Evolutionary conservation across 2,888 invertebrate genomes (phyloP), one percentile per base, ranked within the genome.

Genomic region (Pandemis cinnamomeana): DNA sequence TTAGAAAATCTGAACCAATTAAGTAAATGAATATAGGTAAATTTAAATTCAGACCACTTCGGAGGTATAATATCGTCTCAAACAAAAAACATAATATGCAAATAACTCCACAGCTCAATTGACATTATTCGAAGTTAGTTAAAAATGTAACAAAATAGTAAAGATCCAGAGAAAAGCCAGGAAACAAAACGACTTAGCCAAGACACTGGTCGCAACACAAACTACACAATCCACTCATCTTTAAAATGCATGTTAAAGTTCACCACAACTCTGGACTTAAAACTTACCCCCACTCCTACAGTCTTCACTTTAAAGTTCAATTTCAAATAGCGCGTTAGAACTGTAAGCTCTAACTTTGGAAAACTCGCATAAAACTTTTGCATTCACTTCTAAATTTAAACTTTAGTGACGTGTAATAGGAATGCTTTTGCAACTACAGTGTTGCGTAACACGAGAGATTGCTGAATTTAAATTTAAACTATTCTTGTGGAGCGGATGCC

Each of bases 211-310:
- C 51, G n/a, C 51, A 53, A 7, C 48, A 48, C 48, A 13, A 44
- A 64, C 60, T 60, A 72, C 68, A 73, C 58, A 68, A 63, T 58
- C 55, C 72, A 64, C 64, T 55, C 36, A 51, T 61, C 51, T 69
- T 69, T 48, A 73, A 73, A 69, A 73, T 73, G 72, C 69, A 73
- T 69, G 69, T 64, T 61, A 20, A 62, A 66, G 42, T 62, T 51
- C 44, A 42, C 72, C 55, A 15, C 15, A 67, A 67, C 6, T 13
- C 44, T 2, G n/a, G 7, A 41, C 2, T 15, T 46, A 66, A 46
- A 20, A 20, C 46, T 36, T 27, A 51, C 27, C 3, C 1, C 3
- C n/a, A 36, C 51, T 51, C 48, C 7, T 51, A 36, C n/a, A n/a
- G 7, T 11, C n/a, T 66, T 41, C 4, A 8, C 5, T 27, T 67